phyloP scores from a whole-genome alignment of 2,113 vertebrate species.

The Gallinago media region DNA sequence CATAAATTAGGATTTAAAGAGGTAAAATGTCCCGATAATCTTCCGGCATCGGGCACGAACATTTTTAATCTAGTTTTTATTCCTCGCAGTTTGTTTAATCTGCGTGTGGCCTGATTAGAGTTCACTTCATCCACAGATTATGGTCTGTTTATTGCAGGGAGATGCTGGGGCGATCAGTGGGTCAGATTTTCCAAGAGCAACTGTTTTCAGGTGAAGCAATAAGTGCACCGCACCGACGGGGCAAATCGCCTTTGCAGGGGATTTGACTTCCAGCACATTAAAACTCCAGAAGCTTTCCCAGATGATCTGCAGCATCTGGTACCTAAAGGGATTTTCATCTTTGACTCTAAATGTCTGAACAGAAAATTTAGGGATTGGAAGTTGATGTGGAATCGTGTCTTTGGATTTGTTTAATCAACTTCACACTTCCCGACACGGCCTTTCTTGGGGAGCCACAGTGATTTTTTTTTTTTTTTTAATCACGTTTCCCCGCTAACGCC shows the following conservation, averaged over 20 bases:
- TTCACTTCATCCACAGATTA: constrained; percentile 90
- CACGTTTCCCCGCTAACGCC: constrained; percentile 29
- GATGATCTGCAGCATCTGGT: constrained; percentile 88
- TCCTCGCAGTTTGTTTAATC: constrained; percentile 93
- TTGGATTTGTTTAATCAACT: constrained; percentile 80
- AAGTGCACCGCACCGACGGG: constrained; percentile 77
- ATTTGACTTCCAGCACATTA: constrained; percentile 85
- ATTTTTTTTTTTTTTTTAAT: constrained; percentile 56
- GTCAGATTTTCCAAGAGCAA: constrained; percentile 82
- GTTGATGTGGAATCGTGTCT: constrained; percentile 71
- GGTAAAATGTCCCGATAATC: constrained; percentile 87
- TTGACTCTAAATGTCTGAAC: constrained; percentile 82
- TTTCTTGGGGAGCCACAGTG: constrained; percentile 66
- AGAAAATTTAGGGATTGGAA: constrained; percentile 80
- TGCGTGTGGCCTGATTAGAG: constrained; percentile 95
- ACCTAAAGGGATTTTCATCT: constrained; percentile 92
- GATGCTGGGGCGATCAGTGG: constrained; percentile 79
- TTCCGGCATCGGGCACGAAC: constrained; percentile 81
- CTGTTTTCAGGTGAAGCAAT: constrained; percentile 89
- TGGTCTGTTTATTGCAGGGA: constrained; percentile 85
- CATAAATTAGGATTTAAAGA: constrained; percentile 92
- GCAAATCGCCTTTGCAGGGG: constrained; percentile 83
- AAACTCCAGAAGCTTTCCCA: constrained; percentile 82
- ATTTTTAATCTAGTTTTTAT: constrained; percentile 89
- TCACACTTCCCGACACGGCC: constrained; percentile 68